Base-by-base conservation (phyloP, 2,888 invertebrate genomes). In the Anthrax anthrax region DNA sequence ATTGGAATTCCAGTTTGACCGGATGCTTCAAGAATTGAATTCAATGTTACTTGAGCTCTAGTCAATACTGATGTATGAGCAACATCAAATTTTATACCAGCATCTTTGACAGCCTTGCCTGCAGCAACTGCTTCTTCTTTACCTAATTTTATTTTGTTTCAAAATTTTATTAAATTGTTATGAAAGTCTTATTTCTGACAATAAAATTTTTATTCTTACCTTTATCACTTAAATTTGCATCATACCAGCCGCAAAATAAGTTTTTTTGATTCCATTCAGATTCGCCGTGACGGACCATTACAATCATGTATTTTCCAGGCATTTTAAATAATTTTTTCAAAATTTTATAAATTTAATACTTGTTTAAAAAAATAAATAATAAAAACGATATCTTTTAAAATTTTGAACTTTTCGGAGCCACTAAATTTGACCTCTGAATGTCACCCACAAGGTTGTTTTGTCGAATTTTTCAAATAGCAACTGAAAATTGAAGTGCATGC, bases 31-130 rank as follows among this genome's bases (percentile, higher is more conserved):
- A 90, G 67, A 48, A 89, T 78, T 2, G 75, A 65, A 43, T 76
- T 75, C 40, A 89, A 64, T 0, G 89, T 90, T 44, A 80, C 75
- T 61, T 87, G 83, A 1, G 89, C 88, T 51, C 90, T 76, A 43
- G 80, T 84, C 46, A 90, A 65, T 9, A 86, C 80, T 0, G 90
- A 90, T 0, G 88, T 88, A 60, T 83, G 84, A 1, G 86, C 88
- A 1, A 84, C 62, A 61, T 90, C 88, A 57, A 90, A 89, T 55
- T 77, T 74, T 48, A 78, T 77, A 1, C 79, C 79, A 38, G 79
- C 81, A 0, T 84, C 81, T 60, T 82, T 80, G 2, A 87, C 80
- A 0, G 85, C 82, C 60, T 81, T 80, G 6, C 87, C 89, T 14
- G 87, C 88, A 45, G 67, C 65, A 29, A 56, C 60, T 56, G 60